phyloP scores from a whole-genome alignment of 2,113 vertebrate species.

The Merops nubicus region DNA sequence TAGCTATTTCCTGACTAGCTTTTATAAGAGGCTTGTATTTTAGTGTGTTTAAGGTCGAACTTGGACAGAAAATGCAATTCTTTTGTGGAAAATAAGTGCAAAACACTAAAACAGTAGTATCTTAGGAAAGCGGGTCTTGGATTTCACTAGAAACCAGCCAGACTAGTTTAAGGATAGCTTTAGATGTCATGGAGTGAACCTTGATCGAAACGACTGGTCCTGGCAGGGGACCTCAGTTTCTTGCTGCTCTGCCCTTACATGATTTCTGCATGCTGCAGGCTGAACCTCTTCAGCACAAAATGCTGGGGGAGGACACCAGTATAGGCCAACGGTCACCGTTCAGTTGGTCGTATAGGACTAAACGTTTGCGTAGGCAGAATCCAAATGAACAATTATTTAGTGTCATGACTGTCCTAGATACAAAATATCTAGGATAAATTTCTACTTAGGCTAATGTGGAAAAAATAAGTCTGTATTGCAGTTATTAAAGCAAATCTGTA shows the following conservation, averaged over 20 bases:
- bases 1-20: not conserved
- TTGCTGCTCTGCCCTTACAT: fast-evolving
- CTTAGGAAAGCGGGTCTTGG: not conserved
- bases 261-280: not conserved
- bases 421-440: not conserved
- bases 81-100: not conserved
- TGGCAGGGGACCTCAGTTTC: not conserved
- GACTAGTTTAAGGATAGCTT: not conserved
- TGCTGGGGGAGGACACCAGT: not conserved
- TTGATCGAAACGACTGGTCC: not conserved
- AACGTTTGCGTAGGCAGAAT: not conserved
- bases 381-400: not conserved
- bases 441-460: not conserved
- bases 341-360: not conserved
- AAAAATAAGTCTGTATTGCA: not conserved
- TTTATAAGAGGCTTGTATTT: not conserved
- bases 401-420: not conserved
- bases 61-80: not conserved
- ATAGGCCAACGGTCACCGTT: not conserved
- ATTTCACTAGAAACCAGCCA: not conserved
- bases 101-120: not conserved
- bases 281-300: not conserved
- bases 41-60: not conserved
- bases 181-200: not conserved
- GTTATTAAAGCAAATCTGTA: not conserved